Evolutionary conservation across 2,797 vertebrate genomes (phyloP), one percentile per base, ranked within the genome.

Genomic region (Arnoldichthys spilopterus): DNA sequence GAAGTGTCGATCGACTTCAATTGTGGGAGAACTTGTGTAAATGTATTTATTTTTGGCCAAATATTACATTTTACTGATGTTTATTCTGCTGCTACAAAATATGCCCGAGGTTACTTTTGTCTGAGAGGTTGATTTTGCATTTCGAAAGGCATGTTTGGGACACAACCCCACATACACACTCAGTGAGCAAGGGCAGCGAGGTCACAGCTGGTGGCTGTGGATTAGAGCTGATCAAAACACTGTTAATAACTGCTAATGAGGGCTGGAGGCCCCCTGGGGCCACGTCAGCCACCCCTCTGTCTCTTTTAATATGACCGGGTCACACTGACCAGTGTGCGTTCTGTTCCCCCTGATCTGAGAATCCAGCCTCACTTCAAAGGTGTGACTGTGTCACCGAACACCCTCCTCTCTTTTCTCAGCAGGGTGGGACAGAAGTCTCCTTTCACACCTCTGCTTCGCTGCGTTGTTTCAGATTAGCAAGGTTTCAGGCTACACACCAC

Each of bases 201-300:
- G 88, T 88, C 87, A 83, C 87, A 83, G 86, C 84, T 83, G 90
- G 90, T 86, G 64, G 86, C 61, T 26, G 47, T 75, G 89, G 92
- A 94, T 93, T 92, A 93, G 88, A 91, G 87, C 82, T 85, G 93
- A 94, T 92, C 91, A 94, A 92, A 92, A 92, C 91, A 88, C 88
- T 88, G 89, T 90, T 92, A 92, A 94, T 92, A 92, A 88, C 88
- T 86, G 88, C 87, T 94, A 94, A 94, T 91, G 91, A 94, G 93
- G 86, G 86, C 78, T 87, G 30, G 34, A 9, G 84, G 82, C 86
- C 85, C 89, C 90, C 87, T 62, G 83, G 88, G 85, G 89, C 86
- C 74, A 49, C 83, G 16, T 74, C 81, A 80, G 66, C 82, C 56
- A 84, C 86, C 87, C 77, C 82, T 64, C 37, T 71, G 18, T 37